phyloP scores from a whole-genome alignment of 2,888 invertebrate genomes.

The Rhodophaea formosa region DNA sequence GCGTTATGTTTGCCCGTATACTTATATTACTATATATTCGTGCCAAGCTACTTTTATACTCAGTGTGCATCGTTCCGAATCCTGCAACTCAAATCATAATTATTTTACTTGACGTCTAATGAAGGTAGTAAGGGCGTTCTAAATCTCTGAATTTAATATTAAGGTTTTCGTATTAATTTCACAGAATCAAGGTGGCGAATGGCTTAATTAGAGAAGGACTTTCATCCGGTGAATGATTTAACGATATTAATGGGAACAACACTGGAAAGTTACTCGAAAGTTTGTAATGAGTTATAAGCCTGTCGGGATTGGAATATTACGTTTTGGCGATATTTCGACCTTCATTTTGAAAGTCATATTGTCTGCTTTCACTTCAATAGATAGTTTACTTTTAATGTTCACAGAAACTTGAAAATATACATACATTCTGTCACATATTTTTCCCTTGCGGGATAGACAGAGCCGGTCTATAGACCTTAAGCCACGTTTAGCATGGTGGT shows the following conservation, averaged over 20 bases:
- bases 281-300: slow-evolving; percentile 17
- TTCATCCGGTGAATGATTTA: slow-evolving; percentile 26
- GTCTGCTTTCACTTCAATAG: neutral
- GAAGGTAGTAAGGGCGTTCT: neutral
- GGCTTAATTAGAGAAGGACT: slow-evolving; percentile 27
- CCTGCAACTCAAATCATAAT: slow-evolving; percentile 53
- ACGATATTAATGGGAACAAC: slow-evolving; percentile 23
- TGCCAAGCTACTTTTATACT: too few species aligned
- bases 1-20: too few species aligned
- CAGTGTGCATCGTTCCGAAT: neutral
- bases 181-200: slow-evolving; percentile 24
- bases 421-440: too few species aligned
- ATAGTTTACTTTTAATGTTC: neutral
- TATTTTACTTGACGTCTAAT: slow-evolving; percentile 46
- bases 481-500: too few species aligned
- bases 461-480: too few species aligned
- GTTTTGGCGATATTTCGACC: neutral
- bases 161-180: slow-evolving; percentile 38
- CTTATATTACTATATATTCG: neutral
- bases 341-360: neutral
- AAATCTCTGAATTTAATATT: slow-evolving; percentile 36
- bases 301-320: neutral
- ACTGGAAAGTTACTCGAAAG: slow-evolving; percentile 19
- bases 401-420: neutral
- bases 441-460: too few species aligned